Conservation (phyloP, 2,888 invertebrate genomes). For the Neoscelio sp. region DNA sequence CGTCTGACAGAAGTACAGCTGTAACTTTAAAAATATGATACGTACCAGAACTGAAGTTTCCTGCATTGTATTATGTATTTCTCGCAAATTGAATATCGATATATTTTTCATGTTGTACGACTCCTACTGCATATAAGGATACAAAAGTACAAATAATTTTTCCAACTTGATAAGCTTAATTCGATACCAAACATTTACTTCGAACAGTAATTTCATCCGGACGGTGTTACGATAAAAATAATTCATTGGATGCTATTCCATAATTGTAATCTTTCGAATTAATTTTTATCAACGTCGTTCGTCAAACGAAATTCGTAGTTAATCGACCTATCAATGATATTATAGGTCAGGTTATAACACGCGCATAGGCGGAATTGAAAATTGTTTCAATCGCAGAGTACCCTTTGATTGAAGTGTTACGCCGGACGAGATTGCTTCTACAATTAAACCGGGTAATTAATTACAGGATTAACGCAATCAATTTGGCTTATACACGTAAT, state of each 20-base stretch:
- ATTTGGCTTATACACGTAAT: conserved; percentile 34
- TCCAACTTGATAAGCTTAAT: conserved; percentile 55
- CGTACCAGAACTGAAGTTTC: conserved; percentile 53
- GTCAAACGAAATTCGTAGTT: conserved; percentile 28
- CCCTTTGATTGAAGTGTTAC: conserved; percentile 54
- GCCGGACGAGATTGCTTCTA: conserved; percentile 58
- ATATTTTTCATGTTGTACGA: conserved; percentile 54
- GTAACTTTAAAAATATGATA: conserved; percentile 64
- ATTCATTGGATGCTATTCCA: no score
- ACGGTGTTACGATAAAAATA: background rate
- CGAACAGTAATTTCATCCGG: background rate
- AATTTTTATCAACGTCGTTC: background rate
- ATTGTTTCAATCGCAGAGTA: conserved; percentile 53
- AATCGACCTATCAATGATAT: conserved; percentile 43
- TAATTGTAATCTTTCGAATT: no score
- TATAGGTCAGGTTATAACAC: conserved; percentile 46
- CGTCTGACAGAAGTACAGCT: conserved; percentile 54
- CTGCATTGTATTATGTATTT: conserved; percentile 59
- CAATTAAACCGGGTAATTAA: conserved; percentile 74
- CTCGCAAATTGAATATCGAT: conserved; percentile 64
- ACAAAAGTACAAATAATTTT: conserved; percentile 56
- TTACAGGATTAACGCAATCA: conserved; percentile 72
- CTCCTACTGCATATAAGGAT: conserved; percentile 45
- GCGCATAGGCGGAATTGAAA: conserved; percentile 68
- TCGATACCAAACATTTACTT: conserved; percentile 14